Base-by-base conservation (phyloP, 1,140 invertebrate genomes). In the Drosophila seguyi region DNA sequence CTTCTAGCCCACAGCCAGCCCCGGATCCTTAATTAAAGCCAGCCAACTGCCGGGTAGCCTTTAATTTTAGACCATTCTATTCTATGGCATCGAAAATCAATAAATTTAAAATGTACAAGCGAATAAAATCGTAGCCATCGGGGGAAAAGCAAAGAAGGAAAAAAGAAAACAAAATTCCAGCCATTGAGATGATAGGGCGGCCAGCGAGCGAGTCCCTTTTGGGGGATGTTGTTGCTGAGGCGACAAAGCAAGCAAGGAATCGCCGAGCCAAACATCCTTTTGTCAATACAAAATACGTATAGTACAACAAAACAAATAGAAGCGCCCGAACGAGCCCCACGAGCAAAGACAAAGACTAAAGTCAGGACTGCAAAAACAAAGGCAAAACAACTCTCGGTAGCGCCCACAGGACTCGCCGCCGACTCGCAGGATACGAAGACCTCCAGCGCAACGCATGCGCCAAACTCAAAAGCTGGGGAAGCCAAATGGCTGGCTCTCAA, bases 251-350 rank as follows among this genome's bases (percentile, higher is more conserved):
- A 87, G 84, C 84, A 82, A 79, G 65, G 67, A 87, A 88, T 90
- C 85, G 85, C 75, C 75, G 81, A 90, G 71, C 81, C 85, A 90
- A 90, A 85, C 86, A 90, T 90, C 85, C 85, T 90, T 78, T 90
- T 90, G 78, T 81, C 85, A 90, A 88, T 90, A 87, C 84, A 87
- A 79, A 80, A 87, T 88, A 83, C 83, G 75, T 73, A 81, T 59
- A 59, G 76, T 76, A 87, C 79, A 75, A 65, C 75, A 76, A 72
- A 74, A 71, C 76, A 55, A 79, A 79, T 53, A 83, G 68, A 68
- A 62, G 42, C 27, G 39, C 47, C 58, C 50, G 74, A 65, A 69
- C 36, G 38, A 50, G 47, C 44, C 47, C 60, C 81, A 78, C 60
- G 65, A 48, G 57, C 71, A 75, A 71, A 67, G 79, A 90, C 85